Evolutionary conservation across 1,140 invertebrate genomes (phyloP).

Genomic region (Tenebrio molitor): DNA sequence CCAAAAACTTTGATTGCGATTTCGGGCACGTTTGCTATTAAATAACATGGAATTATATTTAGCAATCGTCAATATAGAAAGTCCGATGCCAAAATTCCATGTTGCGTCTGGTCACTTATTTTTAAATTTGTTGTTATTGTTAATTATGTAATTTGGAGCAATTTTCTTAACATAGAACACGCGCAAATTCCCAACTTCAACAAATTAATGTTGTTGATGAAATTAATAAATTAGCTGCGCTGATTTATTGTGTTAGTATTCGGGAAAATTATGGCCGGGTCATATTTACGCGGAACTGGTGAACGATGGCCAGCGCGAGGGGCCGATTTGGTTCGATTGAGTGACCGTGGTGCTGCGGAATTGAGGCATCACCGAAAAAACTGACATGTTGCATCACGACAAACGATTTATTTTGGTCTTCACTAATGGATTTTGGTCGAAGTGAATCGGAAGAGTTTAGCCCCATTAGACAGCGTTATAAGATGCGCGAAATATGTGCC

Average conservation of each 20-base stretch:
- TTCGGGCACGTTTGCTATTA: background rate
- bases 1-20: background rate
- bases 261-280: too few species aligned
- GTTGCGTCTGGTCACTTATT: background rate
- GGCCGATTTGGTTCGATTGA: too few species aligned
- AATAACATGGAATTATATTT: background rate
- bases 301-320: too few species aligned
- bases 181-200: too few species aligned
- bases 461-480: background rate
- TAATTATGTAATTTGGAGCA: constrained; percentile 2
- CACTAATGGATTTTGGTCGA: background rate
- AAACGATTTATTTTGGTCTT: background rate
- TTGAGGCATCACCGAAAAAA: too few species aligned
- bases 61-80: constrained; percentile 5
- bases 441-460: background rate
- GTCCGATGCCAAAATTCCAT: background rate
- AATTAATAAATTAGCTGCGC: too few species aligned
- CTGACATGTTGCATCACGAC: too few species aligned
- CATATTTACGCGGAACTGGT: too few species aligned
- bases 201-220: too few species aligned
- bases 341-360: too few species aligned
- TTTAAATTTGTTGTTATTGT: background rate
- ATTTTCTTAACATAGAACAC: too few species aligned
- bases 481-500: background rate
- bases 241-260: too few species aligned